A percentile compares a stretch with the other conserved stretches of the same genome.
Evolutionary conservation across 2,888 invertebrate genomes (phyloP).

Genomic region (Cosmopolites sordidus): DNA sequence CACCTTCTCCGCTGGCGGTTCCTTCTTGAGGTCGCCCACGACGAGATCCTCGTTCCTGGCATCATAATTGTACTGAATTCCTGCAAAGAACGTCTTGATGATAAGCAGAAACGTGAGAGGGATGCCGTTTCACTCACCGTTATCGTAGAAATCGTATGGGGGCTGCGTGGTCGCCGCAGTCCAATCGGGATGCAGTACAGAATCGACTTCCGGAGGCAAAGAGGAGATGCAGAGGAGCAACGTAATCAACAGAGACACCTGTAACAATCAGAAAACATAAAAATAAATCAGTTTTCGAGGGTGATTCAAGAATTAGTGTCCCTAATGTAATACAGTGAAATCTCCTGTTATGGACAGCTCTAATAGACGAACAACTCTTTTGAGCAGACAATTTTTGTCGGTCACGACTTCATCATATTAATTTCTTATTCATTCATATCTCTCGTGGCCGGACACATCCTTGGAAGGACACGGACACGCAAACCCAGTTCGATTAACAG

Average conservation of each 20-base stretch:
- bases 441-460: no score
- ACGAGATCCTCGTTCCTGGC: slow-evolving; percentile 29
- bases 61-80: neutral
- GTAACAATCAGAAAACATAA: slow-evolving; percentile 29
- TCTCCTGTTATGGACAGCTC: neutral
- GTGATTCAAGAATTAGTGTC: no score
- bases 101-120: no score
- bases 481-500: no score
- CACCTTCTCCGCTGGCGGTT: slow-evolving; percentile 55
- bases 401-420: no score
- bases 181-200: slow-evolving; percentile 25
- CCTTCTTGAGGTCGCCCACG: slow-evolving; percentile 48
- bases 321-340: no score
- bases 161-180: slow-evolving; percentile 9
- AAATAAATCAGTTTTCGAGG: neutral
- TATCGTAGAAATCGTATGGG: slow-evolving; percentile 2
- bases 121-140: neutral
- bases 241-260: slow-evolving; percentile 48
- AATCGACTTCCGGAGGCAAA: slow-evolving; percentile 24
- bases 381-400: no score
- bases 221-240: slow-evolving; percentile 44
- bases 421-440: no score
- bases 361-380: neutral
- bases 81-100: no score
- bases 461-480: no score